phyloP scores from a whole-genome alignment of 2,113 vertebrate species.

The Dipodomys ordii region DNA sequence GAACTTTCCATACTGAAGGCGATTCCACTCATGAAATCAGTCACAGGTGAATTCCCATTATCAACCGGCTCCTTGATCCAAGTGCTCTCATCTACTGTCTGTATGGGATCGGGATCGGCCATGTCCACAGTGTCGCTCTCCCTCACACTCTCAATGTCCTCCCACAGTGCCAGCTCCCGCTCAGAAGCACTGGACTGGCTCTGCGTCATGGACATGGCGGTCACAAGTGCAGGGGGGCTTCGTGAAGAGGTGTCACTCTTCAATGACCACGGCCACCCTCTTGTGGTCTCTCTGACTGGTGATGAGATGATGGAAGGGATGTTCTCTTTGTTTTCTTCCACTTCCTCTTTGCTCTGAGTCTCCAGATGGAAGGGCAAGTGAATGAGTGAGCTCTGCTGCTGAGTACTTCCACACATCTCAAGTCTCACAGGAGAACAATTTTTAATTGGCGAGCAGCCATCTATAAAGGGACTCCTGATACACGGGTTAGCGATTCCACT shows the following conservation, averaged over 20 bases:
- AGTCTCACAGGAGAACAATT: conserved; percentile 90
- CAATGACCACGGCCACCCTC: conserved; percentile 24
- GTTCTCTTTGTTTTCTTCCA: conserved; percentile 86
- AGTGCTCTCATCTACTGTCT: conserved; percentile 84
- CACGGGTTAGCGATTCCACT: conserved; percentile 81
- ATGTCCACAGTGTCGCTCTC: conserved; percentile 89
- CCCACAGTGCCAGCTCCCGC: conserved; percentile 66
- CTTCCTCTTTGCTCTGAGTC: conserved; percentile 81
- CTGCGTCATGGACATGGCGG: conserved; percentile 79
- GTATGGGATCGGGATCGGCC: conserved; percentile 87
- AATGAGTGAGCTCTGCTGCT: conserved; percentile 86
- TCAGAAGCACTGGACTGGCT: conserved; percentile 67
- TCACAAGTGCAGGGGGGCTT: conserved; percentile 68
- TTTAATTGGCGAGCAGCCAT: conserved; percentile 96
- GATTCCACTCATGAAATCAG: conserved; percentile 91
- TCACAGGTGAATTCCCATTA: conserved; percentile 82
- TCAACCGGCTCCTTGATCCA: conserved; percentile 86
- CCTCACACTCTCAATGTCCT: conserved; percentile 78
- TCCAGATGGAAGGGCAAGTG: conserved; percentile 90
- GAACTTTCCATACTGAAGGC: conserved; percentile 91
- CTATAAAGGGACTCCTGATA: conserved; percentile 92
- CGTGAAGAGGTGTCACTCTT: conserved; percentile 19
- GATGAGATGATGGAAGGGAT: conserved; percentile 48
- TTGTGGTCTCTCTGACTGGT: conserved; percentile 56
- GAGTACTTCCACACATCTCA: conserved; percentile 84